Base-by-base conservation (phyloP, 2,888 invertebrate genomes). In the Lasius fuliginosus region DNA sequence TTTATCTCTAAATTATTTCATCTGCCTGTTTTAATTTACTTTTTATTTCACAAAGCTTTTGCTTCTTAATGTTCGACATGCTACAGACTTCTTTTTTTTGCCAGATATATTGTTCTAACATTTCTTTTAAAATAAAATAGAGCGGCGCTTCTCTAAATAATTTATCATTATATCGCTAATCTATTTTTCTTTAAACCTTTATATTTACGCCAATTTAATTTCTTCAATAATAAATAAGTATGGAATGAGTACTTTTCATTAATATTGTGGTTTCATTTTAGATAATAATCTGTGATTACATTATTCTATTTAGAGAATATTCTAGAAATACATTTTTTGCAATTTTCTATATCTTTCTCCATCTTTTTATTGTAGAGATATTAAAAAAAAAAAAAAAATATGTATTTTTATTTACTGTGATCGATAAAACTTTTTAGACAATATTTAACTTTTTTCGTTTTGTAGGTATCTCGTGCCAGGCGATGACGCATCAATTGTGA, bases 401-500 rank as follows among this genome's bases (percentile, higher is more conserved):
- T 69, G 40, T 23, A 73, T 23, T 56, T 71, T 71, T 23, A 36
- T 58, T 58, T 40, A 27, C 15, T 60, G 18, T 9, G 3, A 74
- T 53, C n/a, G 33, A 58, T 40, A n/a, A 42, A 74, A 74, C 8
- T 12, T 73, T 40, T 56, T 11, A 36, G 23, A 15, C 33, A 73
- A 76, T 36, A n/a, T 18, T 33, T 49, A 42, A 36, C 49, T 76
- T 68, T 23, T 6, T 74, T 75, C 8, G 3, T 53, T 77, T 85
- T 82, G 3, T 81, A 91, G 91, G 90, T 90, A 49, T 88, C 90
- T 30, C 88, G 88, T 60, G 91, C 86, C 46, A 91, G 85, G 65
- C 89, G 91, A 91, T 91, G 88, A 88, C 82, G 74, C 40, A 75
- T 27, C 42, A 73, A 86, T 56, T 9, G n/a, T 49, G 62, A 12